Base-by-base conservation (phyloP, 2,888 invertebrate genomes). In the Cepaea hortensis region DNA sequence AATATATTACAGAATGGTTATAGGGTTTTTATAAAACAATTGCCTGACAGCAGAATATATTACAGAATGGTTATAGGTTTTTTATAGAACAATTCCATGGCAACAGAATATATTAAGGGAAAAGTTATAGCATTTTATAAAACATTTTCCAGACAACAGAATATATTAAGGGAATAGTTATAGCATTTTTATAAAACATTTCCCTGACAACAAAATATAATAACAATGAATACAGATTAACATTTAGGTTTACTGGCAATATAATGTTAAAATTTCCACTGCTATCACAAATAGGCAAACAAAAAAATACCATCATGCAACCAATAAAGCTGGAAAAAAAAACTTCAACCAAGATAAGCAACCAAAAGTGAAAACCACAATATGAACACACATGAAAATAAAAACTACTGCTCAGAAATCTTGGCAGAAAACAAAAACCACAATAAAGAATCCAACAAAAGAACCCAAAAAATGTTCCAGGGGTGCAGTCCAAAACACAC, bases 271-370 rank as follows among this genome's bases (percentile, higher is more conserved):
- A 68, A n/a, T 18, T 68, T 4, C 18, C 13, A 5, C 18, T n/a
- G n/a, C 18, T 68, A 20, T 18, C 13, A 15, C 68, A 68, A 68
- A 68, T 35, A 35, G 0, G 35, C 35, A 35, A 35, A 35, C 35
- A 68, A 11, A 68, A 68, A 15, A 68, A 20, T 20, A 75, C 75
- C 75, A 75, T 46, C 75, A 75, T 75, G 75, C 75, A 75, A 75
- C 46, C 35, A 9, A 5, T 46, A 46, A 68, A n/a, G 20, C n/a
- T 35, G 35, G 18, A 68, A 68, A 68, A 4, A 68, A 68, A 68
- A 68, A 68, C 68, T 55, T 11, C 55, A 55, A 55, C 55, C 55
- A 55, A 55, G 11, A 55, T 55, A 55, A 9, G 11, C 55, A 55
- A 35, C 35, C 35, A 35, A 35, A 35, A 35, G 35, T 35, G 35